Conservation (phyloP, 2,113 vertebrate species). For the Entomyzon cyanotis region DNA sequence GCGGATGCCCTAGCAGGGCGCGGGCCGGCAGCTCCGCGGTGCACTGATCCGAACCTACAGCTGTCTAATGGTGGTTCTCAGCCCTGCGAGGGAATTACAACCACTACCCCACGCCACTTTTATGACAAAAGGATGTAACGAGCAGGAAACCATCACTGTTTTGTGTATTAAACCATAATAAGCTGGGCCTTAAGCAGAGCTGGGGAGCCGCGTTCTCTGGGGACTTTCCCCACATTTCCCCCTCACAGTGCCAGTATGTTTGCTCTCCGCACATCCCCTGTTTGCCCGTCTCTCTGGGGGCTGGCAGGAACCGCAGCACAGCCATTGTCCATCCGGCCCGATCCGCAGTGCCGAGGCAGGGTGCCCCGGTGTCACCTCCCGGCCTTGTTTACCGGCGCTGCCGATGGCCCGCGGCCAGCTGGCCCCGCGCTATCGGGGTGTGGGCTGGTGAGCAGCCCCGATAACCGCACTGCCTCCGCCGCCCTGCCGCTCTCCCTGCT, state of each 20-base stretch:
- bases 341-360: fast-evolving
- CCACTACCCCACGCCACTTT: fast-evolving
- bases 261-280: fast-evolving
- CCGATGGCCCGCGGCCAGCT: background rate
- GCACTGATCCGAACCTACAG: fast-evolving
- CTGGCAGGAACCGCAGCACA: fast-evolving
- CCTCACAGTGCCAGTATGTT: fast-evolving
- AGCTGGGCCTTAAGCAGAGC: background rate
- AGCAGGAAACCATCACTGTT: background rate
- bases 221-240: background rate
- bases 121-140: background rate
- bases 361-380: fast-evolving
- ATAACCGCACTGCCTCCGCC: background rate
- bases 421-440: background rate
- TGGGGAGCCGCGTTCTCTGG: fast-evolving
- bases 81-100: fast-evolving
- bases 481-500: background rate
- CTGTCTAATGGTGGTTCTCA: background rate
- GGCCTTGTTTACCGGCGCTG: background rate
- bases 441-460: fast-evolving
- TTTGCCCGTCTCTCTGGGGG: background rate
- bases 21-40: fast-evolving
- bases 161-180: fast-evolving
- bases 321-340: fast-evolving
- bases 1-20: background rate